Percentiles rank a stretch among this genome's conserved stretches.
Evolutionary conservation across 2,797 vertebrate species (phyloP).

Genomic region (Gambelia wislizenii): DNA sequence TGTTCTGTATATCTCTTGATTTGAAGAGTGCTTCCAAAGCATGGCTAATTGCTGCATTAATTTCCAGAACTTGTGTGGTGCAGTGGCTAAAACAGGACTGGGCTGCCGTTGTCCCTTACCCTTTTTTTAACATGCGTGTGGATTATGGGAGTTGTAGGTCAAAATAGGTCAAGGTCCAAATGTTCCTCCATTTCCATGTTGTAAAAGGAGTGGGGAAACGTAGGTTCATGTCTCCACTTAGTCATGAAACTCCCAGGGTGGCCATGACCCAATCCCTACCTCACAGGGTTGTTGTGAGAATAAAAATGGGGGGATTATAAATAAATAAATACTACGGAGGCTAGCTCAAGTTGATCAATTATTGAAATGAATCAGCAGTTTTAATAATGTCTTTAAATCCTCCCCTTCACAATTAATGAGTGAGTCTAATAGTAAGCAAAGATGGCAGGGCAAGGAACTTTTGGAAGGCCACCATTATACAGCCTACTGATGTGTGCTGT

Average conservation of each 20-base stretch:
- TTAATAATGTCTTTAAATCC: neutral
- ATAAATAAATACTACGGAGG: too few relatives aligned
- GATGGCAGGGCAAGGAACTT: neutral
- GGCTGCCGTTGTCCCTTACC: too few relatives aligned
- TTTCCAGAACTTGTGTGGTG: neutral
- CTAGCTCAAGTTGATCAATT: neutral
- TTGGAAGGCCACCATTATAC: neutral
- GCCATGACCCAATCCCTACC: neutral
- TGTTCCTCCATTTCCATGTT: too few relatives aligned
- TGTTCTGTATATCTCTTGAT: neutral
- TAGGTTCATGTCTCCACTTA: too few relatives aligned
- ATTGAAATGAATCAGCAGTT: neutral
- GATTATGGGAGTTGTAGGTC: too few relatives aligned
- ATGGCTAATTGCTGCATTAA: neutral
- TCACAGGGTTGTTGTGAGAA: too few relatives aligned
- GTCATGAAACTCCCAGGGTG: neutral
- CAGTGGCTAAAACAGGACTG: neutral
- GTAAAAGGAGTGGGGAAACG: neutral
- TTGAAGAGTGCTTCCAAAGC: neutral
- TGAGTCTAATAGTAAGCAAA: neutral
- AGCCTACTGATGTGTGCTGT: neutral
- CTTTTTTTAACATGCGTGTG: too few relatives aligned
- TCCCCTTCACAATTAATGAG: too few relatives aligned
- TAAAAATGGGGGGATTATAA: too few relatives aligned
- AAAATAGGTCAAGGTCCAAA: neutral